phyloP scores from a whole-genome alignment of 2,797 vertebrate genomes.

The Sebastes vulpes region DNA sequence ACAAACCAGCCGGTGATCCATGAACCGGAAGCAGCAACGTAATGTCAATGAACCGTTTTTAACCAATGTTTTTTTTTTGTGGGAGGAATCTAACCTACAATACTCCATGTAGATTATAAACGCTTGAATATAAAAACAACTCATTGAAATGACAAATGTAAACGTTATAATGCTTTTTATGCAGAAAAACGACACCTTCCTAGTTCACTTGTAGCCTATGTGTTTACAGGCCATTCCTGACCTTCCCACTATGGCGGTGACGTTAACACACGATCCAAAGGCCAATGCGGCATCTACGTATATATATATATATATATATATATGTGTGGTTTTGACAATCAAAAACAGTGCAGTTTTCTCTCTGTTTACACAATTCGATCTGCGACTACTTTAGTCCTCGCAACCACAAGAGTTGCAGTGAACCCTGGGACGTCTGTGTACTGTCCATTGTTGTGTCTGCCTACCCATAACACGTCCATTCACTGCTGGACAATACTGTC shows the following conservation, averaged over 20 bases:
- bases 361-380: slow-evolving; percentile 11
- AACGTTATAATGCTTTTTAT: too few relatives aligned
- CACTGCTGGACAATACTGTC: slow-evolving; percentile 64
- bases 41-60: too few relatives aligned
- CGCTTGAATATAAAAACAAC: too few relatives aligned
- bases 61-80: too few relatives aligned
- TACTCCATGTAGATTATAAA: too few relatives aligned
- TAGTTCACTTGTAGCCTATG: too few relatives aligned
- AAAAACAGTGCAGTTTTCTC: neutral
- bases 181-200: fast-evolving
- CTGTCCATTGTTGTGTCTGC: slow-evolving; percentile 62
- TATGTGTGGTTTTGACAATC: neutral
- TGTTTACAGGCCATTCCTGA: too few relatives aligned
- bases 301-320: too few relatives aligned
- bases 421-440: slow-evolving; percentile 44
- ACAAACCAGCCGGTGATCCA: fast-evolving
- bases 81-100: fast-evolving
- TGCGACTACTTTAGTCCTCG: slow-evolving; percentile 8
- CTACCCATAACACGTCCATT: slow-evolving; percentile 62
- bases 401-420: slow-evolving; percentile 32
- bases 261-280: too few relatives aligned
- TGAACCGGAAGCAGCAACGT: too few relatives aligned
- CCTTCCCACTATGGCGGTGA: too few relatives aligned
- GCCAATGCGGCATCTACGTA: too few relatives aligned
- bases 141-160: fast-evolving